Percentiles rank a stretch among this genome's conserved stretches.
Evolutionary conservation across 2,797 vertebrate genomes (phyloP).

Genomic region (Echeneis naucrates): DNA sequence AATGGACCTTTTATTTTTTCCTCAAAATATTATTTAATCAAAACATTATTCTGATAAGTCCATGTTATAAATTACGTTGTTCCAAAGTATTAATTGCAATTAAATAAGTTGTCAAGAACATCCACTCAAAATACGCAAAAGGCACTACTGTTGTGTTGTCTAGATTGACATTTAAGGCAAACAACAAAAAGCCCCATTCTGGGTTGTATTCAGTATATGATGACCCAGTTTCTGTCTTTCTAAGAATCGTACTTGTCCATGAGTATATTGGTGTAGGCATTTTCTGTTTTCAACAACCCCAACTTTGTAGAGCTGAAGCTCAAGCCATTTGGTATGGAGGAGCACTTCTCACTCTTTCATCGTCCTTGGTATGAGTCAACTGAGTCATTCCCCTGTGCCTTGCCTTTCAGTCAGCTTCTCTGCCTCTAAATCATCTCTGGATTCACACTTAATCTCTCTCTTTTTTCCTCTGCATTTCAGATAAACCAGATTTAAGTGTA

Average conservation of each 20-base stretch:
- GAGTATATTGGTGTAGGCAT: slow-evolving; percentile 4
- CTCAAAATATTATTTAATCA: not conserved
- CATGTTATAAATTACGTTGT: not conserved
- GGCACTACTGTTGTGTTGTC: not conserved
- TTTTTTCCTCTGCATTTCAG: slow-evolving; percentile 7
- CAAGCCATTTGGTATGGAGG: slow-evolving; percentile 69
- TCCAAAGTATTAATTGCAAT: not conserved
- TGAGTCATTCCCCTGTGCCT: slow-evolving; percentile 62
- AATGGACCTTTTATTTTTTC: not conserved
- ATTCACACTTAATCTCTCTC: slow-evolving; percentile 28
- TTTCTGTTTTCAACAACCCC: slow-evolving; percentile 26
- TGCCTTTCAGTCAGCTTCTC: slow-evolving; percentile 53
- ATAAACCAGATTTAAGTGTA: not conserved
- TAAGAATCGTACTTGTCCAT: not conserved
- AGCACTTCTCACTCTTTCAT: slow-evolving; percentile 55
- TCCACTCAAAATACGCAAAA: not conserved
- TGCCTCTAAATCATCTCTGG: slow-evolving; percentile 62
- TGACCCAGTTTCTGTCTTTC: slow-evolving; percentile 34
- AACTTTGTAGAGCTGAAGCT: slow-evolving; percentile 38
- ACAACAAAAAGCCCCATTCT: not conserved
- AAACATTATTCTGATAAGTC: not conserved
- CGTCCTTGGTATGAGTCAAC: slow-evolving; percentile 66
- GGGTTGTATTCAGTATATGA: slow-evolving; percentile 14
- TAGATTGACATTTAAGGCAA: not conserved
- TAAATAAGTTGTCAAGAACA: not conserved